Evolutionary conservation across 1,140 invertebrate genomes (phyloP).

Genomic region (Coelopa frigida): DNA sequence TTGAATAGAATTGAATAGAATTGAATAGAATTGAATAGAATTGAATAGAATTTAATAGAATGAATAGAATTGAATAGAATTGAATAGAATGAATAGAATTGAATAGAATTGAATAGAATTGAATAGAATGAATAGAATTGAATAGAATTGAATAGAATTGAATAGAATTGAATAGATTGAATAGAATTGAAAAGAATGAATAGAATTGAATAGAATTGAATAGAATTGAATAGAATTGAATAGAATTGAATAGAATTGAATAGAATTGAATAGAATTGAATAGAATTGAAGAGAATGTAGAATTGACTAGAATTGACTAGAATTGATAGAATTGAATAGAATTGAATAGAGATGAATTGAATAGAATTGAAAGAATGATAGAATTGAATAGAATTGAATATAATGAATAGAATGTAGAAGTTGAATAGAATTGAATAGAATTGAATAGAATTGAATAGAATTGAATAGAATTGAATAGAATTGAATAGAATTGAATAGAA

Average conservation of each 20-base stretch:
- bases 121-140: slow-evolving; percentile 5
- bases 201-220: background rate
- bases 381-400: background rate
- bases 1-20: slow-evolving; percentile 5
- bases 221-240: slow-evolving; percentile 3
- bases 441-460: background rate
- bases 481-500: background rate
- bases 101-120: slow-evolving; percentile 5
- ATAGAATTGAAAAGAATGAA: slow-evolving; percentile 3
- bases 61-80: slow-evolving; percentile 5
- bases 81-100: slow-evolving; percentile 7
- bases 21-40: background rate
- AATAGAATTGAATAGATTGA: slow-evolving; percentile 3
- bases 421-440: background rate
- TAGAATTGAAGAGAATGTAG: background rate
- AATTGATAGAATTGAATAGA: slow-evolving; percentile 1
- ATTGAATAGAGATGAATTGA: slow-evolving; percentile 3
- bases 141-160: slow-evolving; percentile 4
- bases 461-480: background rate
- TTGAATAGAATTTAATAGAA: background rate
- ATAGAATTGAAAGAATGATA: background rate
- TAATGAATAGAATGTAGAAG: background rate
- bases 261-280: background rate
- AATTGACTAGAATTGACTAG: background rate
- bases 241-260: slow-evolving; percentile 5